A percentile compares a stretch with the other conserved stretches of the same genome.
Conservation (phyloP, 2,888 invertebrate genomes). For the Chloroclystis v-ata region DNA sequence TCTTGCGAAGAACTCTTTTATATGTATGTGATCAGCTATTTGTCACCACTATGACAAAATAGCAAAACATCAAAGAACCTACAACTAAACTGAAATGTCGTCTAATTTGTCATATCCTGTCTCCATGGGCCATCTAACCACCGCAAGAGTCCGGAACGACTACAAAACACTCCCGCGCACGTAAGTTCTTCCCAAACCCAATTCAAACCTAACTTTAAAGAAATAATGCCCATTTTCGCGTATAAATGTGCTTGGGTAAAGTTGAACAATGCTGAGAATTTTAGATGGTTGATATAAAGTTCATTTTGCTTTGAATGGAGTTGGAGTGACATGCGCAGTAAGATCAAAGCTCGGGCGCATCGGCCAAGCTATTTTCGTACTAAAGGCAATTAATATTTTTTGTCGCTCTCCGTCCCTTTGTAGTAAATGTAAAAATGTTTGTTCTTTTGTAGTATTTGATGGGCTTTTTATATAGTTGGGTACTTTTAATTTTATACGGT, state of each 20-base stretch:
- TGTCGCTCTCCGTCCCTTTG: constrained; percentile 57
- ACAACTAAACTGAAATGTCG: constrained; percentile 4
- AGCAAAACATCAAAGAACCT: constrained; percentile 1
- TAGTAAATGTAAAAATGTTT: constrained; percentile 37
- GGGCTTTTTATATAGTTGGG: constrained; percentile 12
- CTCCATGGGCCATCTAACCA: constrained; percentile 10
- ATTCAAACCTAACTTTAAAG: not conserved
- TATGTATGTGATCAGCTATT: not conserved
- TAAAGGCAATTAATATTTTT: constrained; percentile 64
- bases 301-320: not conserved
- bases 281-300: not conserved
- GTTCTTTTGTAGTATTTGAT: constrained; percentile 8
- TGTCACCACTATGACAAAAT: not conserved
- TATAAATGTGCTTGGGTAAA: not conserved
- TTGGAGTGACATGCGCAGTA: constrained; percentile 11
- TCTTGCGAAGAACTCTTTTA: too few relatives aligned
- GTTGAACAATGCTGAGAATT: not conserved
- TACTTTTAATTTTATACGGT: not conserved
- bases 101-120: constrained; percentile 20
- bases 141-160: constrained; percentile 7
- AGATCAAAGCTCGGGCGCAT: constrained; percentile 56
- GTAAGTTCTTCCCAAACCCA: not conserved
- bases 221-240: not conserved
- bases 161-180: constrained; percentile 12
- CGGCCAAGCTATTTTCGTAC: constrained; percentile 54